These are phyloP conservation scores for Drosophila navojoa DNA, from an alignment of 1,140 invertebrate genomes.

Conservation along the genomic window DNA sequence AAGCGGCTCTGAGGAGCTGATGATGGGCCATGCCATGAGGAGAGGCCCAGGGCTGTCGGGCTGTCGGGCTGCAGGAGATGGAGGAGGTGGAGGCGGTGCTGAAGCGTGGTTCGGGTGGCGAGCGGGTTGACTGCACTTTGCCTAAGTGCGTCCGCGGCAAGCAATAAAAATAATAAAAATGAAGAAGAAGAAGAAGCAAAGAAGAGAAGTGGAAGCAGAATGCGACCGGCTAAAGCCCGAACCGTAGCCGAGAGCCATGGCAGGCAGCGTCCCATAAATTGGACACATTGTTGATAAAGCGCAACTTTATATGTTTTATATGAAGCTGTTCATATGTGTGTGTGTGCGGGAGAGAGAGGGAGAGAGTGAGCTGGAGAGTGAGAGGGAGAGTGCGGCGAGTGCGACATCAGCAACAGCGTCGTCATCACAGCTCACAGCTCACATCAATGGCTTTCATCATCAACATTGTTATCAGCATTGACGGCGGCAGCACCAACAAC, in stretches of 20 bases:
- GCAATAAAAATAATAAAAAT: conserved; percentile 70
- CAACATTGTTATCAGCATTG: conserved; percentile 77
- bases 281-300: conserved; percentile 81
- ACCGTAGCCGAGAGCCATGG: conserved; percentile 27
- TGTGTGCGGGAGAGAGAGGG: background rate
- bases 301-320: conserved; percentile 80
- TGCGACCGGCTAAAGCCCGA: conserved; percentile 9
- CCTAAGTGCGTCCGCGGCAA: conserved; percentile 71
- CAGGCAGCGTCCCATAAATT: conserved; percentile 62
- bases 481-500: conserved; percentile 33
- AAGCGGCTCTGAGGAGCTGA: conserved; percentile 11
- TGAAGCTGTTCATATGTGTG: conserved; percentile 55
- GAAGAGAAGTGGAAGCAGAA: conserved; percentile 10
- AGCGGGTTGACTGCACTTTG: conserved; percentile 71
- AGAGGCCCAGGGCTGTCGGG: background rate
- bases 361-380: background rate
- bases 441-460: conserved; percentile 78
- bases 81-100: no score
- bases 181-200: conserved; percentile 19
- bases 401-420: conserved; percentile 25
- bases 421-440: conserved; percentile 57
- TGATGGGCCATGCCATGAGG: background rate
- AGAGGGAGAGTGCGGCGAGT: no score
- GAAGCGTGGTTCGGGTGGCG: background rate
- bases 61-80: no score